Evolutionary conservation across 2,113 vertebrate genomes (phyloP).

Genomic region (Myrmophylax atrothorax): DNA sequence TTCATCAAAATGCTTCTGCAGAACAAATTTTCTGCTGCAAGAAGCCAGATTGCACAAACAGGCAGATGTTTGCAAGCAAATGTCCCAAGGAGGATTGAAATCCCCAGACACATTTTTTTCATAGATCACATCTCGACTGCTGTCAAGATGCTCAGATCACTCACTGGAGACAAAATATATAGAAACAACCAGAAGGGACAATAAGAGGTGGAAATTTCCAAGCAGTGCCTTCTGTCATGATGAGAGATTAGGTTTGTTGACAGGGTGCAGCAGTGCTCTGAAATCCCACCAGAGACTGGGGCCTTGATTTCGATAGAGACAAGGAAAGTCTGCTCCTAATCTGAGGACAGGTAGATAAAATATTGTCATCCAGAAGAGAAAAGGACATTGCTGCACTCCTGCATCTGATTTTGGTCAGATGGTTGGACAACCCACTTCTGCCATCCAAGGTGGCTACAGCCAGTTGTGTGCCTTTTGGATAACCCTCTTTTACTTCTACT

Average conservation of each 20-base stretch:
- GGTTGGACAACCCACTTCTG: background rate
- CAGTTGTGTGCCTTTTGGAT: background rate
- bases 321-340: background rate
- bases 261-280: background rate
- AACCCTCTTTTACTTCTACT: background rate
- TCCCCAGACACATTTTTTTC: conserved; percentile 4
- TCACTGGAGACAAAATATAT: background rate
- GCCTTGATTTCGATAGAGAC: background rate
- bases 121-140: background rate
- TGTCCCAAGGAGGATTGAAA: conserved; percentile 34
- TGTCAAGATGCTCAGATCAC: background rate
- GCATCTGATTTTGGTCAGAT: background rate
- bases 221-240: background rate
- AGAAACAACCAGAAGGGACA: background rate
- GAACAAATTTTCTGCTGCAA: background rate
- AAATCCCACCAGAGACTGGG: background rate
- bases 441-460: background rate
- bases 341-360: background rate
- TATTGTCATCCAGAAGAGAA: background rate
- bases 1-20: conserved; percentile 23
- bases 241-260: background rate
- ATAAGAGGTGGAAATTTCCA: conserved; percentile 3
- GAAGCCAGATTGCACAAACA: conserved; percentile 35
- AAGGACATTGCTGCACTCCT: background rate
- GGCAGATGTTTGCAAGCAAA: conserved; percentile 47